A percentile compares a stretch with the other conserved stretches of the same genome.
Evolutionary conservation across 2,113 vertebrate genomes (phyloP).

Genomic region (Saguinus imperator): DNA sequence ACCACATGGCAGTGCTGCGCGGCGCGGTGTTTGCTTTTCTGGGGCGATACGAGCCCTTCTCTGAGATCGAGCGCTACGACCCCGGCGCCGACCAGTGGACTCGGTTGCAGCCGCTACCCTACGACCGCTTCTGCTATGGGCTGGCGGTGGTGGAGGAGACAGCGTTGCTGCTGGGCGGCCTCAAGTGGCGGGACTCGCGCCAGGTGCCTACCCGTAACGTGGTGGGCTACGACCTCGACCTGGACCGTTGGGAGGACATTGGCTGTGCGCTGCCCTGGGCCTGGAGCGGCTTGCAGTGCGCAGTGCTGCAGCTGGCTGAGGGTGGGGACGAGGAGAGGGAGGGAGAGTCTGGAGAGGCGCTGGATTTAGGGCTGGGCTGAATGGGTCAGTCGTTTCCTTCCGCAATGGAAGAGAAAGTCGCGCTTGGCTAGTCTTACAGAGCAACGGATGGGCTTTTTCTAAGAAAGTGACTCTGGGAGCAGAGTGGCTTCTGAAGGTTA

Average conservation of each 20-base stretch:
- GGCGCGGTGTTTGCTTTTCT: conserved; percentile 93
- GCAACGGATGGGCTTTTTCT: not conserved
- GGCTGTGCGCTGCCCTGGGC: conserved; percentile 88
- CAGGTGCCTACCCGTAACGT: conserved; percentile 91
- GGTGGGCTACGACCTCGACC: conserved; percentile 92
- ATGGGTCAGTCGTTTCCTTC: not conserved
- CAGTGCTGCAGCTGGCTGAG: conserved; percentile 88
- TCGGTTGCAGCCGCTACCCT: conserved; percentile 88
- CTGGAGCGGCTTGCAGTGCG: conserved; percentile 91
- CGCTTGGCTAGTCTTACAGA: not conserved
- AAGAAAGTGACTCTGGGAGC: not conserved
- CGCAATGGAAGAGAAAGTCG: not conserved
- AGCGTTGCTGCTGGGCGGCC: conserved; percentile 92
- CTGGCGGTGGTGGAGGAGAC: conserved; percentile 87
- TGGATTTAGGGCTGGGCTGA: not conserved
- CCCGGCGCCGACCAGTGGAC: conserved; percentile 90
- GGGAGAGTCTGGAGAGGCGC: not conserved
- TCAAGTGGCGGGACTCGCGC: conserved; percentile 91
- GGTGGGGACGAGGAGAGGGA: conserved; percentile 38
- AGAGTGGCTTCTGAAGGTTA: not conserved
- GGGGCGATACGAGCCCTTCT: conserved; percentile 95
- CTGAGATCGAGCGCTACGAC: conserved; percentile 94
- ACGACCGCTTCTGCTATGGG: conserved; percentile 93
- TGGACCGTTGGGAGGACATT: conserved; percentile 93
- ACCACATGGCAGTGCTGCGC: conserved; percentile 90